Percentiles rank a stretch among this genome's conserved stretches.
phyloP scores from a whole-genome alignment of 2,113 vertebrate species.

The Bagarius yarrelli region DNA sequence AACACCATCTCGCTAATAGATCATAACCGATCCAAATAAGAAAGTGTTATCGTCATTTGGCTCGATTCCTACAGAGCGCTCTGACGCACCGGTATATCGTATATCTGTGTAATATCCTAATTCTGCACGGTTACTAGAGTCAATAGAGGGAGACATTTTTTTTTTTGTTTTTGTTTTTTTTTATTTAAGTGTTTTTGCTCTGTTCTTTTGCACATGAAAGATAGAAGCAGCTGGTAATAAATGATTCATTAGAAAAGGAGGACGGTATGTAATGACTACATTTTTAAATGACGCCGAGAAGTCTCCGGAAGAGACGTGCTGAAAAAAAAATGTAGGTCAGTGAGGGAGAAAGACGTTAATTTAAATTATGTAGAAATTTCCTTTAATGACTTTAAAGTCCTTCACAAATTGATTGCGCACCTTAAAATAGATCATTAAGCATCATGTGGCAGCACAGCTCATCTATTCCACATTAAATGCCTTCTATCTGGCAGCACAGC shows the following conservation, averaged over 20 bases:
- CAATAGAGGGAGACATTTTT: slow-evolving; percentile 2
- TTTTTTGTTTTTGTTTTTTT: neutral
- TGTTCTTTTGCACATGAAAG: neutral
- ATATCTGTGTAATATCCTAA: slow-evolving; percentile 24
- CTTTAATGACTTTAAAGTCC: slow-evolving; percentile 26
- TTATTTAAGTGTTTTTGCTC: neutral
- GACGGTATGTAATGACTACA: slow-evolving; percentile 10
- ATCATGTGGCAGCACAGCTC: slow-evolving; percentile 25
- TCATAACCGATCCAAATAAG: slow-evolving; percentile 36
- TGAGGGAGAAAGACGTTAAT: neutral
- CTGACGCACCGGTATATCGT: neutral
- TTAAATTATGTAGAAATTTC: slow-evolving; percentile 25
- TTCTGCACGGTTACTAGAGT: neutral
- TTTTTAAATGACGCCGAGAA: neutral
- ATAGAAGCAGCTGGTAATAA: slow-evolving; percentile 29
- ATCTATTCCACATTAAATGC: slow-evolving; percentile 11
- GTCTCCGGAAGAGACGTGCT: neutral
- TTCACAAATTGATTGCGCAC: slow-evolving; percentile 30
- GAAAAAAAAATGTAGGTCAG: neutral
- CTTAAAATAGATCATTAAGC: slow-evolving; percentile 25
- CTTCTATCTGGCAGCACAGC: neutral
- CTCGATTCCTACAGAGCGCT: neutral
- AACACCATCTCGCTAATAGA: slow-evolving; percentile 25
- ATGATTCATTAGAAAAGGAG: slow-evolving; percentile 30
- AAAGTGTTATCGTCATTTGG: slow-evolving; percentile 8